Evolutionary conservation across 2,888 invertebrate genomes (phyloP), one percentile per base, ranked within the genome.

Genomic region (Byasa hedistus): DNA sequence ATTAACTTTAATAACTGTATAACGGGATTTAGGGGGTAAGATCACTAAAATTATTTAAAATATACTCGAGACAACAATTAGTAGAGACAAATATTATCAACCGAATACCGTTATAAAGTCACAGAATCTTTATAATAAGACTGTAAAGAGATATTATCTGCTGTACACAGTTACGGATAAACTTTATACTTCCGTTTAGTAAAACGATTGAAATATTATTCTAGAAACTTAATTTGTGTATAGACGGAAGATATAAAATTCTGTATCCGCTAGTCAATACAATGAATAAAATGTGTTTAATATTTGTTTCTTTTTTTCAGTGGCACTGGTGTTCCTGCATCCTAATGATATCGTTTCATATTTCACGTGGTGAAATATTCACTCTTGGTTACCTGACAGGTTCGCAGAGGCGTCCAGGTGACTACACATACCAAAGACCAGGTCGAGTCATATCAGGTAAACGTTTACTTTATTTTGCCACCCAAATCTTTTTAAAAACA

Each of bases 321-420:
- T 85, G 82, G 79, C 79, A 81, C 67, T 84, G 84, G 81, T 84
- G 81, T 71, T 86, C 82, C 82, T 83, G 79, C 64, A 70, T 84
- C 69, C 72, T 89, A 64, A 65, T 81, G 51, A 72, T 81, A 60
- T 70, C 73, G 54, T 64, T 83, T 56, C 77, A 76, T 66, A 78
- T 73, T 64, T 76, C 83, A 24, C 74, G 71, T 21, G 85, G 82
- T 44, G 89, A 96, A 74, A 93, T 93, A 60, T 96, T 96, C 82
- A 95, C 94, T 23, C 90, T 97, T 69, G 97, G 97, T 60, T 97
- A 97, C 84, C 89, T 97, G 71, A 97, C 97, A 1, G 97, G 97
- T 5, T 96, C 97, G 17, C 94, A 96, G 79, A 92, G 97, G 69
- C 92, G 94, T 68, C 94, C 94, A 23, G 96, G 96, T 23, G 96